These are phyloP conservation scores for Macrostomum lignano DNA, from an alignment of 1,140 invertebrate species.

Conservation along the genomic window DNA sequence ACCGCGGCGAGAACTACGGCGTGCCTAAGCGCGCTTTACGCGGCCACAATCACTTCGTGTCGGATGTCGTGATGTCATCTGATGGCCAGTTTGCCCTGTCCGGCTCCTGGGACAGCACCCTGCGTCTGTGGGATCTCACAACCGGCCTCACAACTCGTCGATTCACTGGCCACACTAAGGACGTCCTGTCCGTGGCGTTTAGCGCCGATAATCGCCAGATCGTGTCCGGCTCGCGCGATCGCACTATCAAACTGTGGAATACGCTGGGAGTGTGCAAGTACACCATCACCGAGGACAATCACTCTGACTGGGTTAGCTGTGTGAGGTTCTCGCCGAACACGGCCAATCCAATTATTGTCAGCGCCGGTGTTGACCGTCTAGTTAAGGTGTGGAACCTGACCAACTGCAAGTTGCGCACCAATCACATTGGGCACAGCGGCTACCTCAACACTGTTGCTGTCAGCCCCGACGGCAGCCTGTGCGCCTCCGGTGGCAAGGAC, in stretches of 20 bases:
- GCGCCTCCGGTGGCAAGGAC: constrained; percentile 96
- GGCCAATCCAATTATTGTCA: constrained; percentile 89
- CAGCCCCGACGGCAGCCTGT: constrained; percentile 91
- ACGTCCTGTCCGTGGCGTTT: constrained; percentile 93
- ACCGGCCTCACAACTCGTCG: constrained; percentile 37
- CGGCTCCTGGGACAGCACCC: constrained; percentile 94
- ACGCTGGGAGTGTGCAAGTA: constrained; percentile 98
- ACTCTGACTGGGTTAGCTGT: constrained; percentile 92
- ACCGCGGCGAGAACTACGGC: not conserved
- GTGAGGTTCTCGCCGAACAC: constrained; percentile 94
- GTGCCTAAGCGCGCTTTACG: constrained; percentile 57
- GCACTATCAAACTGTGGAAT: constrained; percentile 98
- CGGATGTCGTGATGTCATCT: constrained; percentile 86
- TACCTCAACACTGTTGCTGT: constrained; percentile 96
- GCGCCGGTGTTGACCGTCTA: constrained; percentile 85
- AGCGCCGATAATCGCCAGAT: constrained; percentile 98
- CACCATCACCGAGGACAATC: constrained; percentile 74
- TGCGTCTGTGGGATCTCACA: constrained; percentile 88
- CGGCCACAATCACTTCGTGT: constrained; percentile 92
- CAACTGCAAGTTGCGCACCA: constrained; percentile 93
- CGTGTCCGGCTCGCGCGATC: constrained; percentile 89
- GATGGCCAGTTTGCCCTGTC: constrained; percentile 97
- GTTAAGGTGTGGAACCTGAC: constrained; percentile 99
- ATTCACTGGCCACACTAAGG: constrained; percentile 97
- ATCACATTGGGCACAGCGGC: constrained; percentile 78